Evolutionary conservation across 2,888 invertebrate genomes (phyloP).

Genomic region (Aleiodes testaceus): DNA sequence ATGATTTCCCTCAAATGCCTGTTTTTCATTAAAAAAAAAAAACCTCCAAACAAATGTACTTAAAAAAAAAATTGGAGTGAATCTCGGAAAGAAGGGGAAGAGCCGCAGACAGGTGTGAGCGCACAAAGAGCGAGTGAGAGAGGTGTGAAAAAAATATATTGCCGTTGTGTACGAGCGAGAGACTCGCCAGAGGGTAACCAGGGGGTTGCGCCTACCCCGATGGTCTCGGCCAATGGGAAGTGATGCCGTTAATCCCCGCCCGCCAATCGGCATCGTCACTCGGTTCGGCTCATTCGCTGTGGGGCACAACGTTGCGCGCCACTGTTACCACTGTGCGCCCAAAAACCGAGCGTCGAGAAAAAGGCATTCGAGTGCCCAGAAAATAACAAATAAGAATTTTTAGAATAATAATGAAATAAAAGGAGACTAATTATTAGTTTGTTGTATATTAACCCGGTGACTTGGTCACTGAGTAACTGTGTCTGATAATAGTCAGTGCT

Average conservation of each 20-base stretch:
- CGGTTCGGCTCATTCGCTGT: conserved; percentile 41
- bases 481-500: conserved; percentile 41
- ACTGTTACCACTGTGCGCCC: conserved; percentile 31
- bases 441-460: conserved; percentile 57
- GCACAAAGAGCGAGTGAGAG: neutral
- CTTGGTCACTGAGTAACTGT: conserved; percentile 63
- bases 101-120: conserved; percentile 9
- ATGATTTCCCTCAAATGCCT: no score
- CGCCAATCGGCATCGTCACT: conserved; percentile 51
- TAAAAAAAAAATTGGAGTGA: no score
- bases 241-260: conserved; percentile 23
- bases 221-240: conserved; percentile 56
- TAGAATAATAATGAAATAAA: conserved; percentile 18
- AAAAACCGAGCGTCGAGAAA: conserved; percentile 29
- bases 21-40: no score
- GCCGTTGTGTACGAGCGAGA: conserved; percentile 50
- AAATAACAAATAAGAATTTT: conserved; percentile 45
- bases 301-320: conserved; percentile 27
- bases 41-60: no score
- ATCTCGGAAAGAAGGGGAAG: no score
- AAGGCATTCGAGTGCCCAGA: conserved; percentile 40
- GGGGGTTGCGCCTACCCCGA: conserved; percentile 64
- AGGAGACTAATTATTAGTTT: conserved; percentile 44
- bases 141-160: neutral
- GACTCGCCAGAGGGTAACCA: conserved; percentile 47